These are phyloP conservation scores for Neopelma chrysocephalum DNA, from an alignment of 2,797 vertebrate genomes.

Conservation along the genomic window DNA sequence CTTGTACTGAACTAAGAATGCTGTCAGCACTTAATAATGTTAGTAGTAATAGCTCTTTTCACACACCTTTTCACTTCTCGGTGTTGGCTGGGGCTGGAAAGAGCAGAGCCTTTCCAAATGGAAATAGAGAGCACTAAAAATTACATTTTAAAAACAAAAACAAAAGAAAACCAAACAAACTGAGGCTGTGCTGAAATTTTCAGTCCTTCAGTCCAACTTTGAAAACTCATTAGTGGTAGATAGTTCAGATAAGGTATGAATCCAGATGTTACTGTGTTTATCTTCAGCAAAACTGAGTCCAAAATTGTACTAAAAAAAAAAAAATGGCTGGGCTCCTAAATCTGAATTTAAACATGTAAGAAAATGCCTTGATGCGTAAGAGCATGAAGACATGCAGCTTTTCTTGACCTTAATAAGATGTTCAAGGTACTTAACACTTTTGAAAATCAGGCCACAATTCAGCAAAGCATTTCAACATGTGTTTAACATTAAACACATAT, in stretches of 20 bases:
- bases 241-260: slow-evolving; percentile 62
- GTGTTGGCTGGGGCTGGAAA: slow-evolving; percentile 27
- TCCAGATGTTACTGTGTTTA: slow-evolving; percentile 61
- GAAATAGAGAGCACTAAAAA: slow-evolving; percentile 29
- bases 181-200: not conserved
- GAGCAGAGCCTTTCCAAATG: slow-evolving; percentile 30
- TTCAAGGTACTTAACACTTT: slow-evolving; percentile 57
- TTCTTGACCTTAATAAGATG: slow-evolving; percentile 63
- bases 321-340: slow-evolving; percentile 8
- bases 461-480: slow-evolving; percentile 61
- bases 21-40: slow-evolving; percentile 46
- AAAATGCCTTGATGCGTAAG: slow-evolving; percentile 38
- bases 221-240: slow-evolving; percentile 43
- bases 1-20: not conserved
- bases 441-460: slow-evolving; percentile 65
- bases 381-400: slow-evolving; percentile 29
- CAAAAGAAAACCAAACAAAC: slow-evolving; percentile 33
- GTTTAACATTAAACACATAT: slow-evolving; percentile 67
- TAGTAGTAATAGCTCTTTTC: slow-evolving; percentile 23
- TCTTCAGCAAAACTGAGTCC: not conserved
- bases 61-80: slow-evolving; percentile 16
- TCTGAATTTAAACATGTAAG: slow-evolving; percentile 34
- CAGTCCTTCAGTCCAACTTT: slow-evolving; percentile 37
- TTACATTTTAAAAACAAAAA: slow-evolving; percentile 34
- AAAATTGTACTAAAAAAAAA: slow-evolving; percentile 4